Conservation (phyloP, 2,888 invertebrate genomes). For the Chironomus riparius region DNA sequence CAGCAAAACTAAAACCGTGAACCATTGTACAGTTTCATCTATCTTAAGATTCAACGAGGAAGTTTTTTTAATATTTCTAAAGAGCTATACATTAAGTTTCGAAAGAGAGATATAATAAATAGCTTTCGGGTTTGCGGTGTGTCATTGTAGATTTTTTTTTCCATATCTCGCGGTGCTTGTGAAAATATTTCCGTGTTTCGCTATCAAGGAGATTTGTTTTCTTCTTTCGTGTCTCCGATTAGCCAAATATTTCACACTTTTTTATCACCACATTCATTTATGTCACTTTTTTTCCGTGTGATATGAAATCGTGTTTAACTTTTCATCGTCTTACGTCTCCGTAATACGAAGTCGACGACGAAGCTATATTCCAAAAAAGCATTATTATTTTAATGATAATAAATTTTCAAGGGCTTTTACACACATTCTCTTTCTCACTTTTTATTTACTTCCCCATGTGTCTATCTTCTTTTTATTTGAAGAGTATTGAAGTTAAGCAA, state of each 20-base stretch:
- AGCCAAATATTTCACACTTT: neutral
- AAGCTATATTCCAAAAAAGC: neutral
- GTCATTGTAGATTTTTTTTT: slow-evolving; percentile 1
- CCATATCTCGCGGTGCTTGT: slow-evolving; percentile 1
- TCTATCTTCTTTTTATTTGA: no score
- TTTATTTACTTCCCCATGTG: neutral
- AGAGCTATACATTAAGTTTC: neutral
- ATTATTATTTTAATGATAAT: slow-evolving; percentile 20
- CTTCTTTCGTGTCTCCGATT: neutral
- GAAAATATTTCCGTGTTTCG: neutral
- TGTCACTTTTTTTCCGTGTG: neutral
- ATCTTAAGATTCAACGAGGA: neutral
- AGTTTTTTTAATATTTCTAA: neutral
- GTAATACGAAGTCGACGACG: neutral
- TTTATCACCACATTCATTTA: neutral
- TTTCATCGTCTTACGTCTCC: neutral
- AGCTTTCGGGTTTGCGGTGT: neutral
- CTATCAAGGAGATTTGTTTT: slow-evolving; percentile 4
- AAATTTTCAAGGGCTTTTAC: slow-evolving; percentile 22
- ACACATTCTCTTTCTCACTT: neutral
- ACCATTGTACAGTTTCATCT: neutral
- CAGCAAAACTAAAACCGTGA: neutral
- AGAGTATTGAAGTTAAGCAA: no score
- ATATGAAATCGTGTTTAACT: neutral
- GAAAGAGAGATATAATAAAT: neutral